Conservation (phyloP, 92 coral and sea anemone genomes). For the Paramuricea clavata region DNA sequence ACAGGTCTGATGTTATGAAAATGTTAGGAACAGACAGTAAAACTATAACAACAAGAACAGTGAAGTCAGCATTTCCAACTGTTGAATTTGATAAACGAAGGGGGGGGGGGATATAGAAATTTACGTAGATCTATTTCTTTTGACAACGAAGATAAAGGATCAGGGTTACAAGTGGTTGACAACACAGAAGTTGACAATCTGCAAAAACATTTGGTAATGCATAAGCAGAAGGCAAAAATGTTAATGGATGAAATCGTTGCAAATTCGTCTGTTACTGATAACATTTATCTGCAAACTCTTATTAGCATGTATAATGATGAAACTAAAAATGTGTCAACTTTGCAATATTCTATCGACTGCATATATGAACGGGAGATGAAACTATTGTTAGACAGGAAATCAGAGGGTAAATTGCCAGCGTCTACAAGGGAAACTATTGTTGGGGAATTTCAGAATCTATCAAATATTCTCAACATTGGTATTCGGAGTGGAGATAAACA, state of each 20-base stretch:
- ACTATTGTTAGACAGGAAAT: neutral
- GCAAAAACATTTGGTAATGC: neutral
- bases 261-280: neutral
- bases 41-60: constrained; percentile 54
- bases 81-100: constrained; percentile 24
- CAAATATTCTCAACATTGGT: neutral
- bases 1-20: constrained; percentile 6
- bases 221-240: neutral
- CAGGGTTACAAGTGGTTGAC: neutral
- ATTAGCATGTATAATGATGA: too few relatives aligned
- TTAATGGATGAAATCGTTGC: neutral
- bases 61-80: constrained; percentile 47
- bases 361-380: too few relatives aligned
- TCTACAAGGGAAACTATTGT: neutral
- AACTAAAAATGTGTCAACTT: too few relatives aligned
- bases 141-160: neutral
- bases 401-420: neutral
- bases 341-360: too few relatives aligned
- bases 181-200: neutral
- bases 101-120: constrained; percentile 12
- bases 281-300: too few relatives aligned
- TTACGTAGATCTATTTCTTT: constrained; percentile 45
- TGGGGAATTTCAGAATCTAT: neutral
- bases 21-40: constrained; percentile 28
- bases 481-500: constrained; percentile 16